Evolutionary conservation across 2,888 invertebrate genomes (phyloP).

Genomic region (Yponomeuta sedellus): DNA sequence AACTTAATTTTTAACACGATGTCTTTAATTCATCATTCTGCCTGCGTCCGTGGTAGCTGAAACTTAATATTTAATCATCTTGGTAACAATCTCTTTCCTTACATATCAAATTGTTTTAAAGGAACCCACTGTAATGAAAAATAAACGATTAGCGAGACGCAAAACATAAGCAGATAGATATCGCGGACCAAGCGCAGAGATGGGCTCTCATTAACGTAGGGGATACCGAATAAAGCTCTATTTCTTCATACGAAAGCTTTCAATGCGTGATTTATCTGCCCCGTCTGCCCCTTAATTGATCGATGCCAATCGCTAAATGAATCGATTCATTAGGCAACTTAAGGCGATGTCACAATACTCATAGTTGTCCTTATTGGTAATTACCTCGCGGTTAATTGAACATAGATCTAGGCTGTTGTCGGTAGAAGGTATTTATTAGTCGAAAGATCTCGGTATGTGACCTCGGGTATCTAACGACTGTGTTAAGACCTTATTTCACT

Average conservation of each 20-base stretch:
- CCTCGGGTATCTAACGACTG: not conserved
- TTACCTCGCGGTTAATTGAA: constrained; percentile 19
- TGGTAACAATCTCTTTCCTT: too few relatives aligned
- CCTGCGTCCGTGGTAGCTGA: too few relatives aligned
- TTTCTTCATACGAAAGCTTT: constrained; percentile 31
- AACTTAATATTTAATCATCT: too few relatives aligned
- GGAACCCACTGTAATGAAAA: not conserved
- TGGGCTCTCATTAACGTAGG: not conserved
- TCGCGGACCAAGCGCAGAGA: not conserved
- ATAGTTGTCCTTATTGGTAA: constrained; percentile 37
- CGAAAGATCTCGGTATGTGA: not conserved
- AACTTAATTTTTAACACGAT: too few relatives aligned
- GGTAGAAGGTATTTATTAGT: constrained; percentile 18
- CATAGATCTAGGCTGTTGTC: constrained; percentile 21
- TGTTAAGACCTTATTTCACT: not conserved
- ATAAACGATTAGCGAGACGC: not conserved
- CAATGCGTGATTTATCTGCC: constrained; percentile 49
- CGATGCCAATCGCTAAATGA: constrained; percentile 28
- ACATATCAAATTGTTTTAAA: too few relatives aligned
- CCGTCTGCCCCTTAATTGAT: constrained; percentile 43
- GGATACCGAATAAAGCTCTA: constrained; percentile 12
- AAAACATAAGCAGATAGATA: not conserved
- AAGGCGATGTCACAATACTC: constrained; percentile 28
- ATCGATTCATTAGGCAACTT: constrained; percentile 41
- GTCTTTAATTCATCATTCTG: too few relatives aligned